phyloP scores from a whole-genome alignment of 2,888 invertebrate genomes.

The Noctua fimbriata region DNA sequence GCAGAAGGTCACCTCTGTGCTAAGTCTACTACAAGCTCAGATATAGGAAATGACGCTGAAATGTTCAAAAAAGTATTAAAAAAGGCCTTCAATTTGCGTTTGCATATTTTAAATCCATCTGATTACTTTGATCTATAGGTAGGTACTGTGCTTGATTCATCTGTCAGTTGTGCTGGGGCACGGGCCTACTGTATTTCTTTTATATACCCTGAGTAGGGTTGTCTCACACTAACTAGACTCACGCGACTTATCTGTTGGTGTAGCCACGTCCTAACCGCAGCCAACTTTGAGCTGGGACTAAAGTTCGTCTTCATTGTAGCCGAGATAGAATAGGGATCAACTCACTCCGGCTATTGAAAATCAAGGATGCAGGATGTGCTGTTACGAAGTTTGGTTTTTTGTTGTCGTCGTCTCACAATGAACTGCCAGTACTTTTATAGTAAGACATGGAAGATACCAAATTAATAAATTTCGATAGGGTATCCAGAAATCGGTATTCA shows the following conservation, averaged over 20 bases:
- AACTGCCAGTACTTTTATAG: background rate
- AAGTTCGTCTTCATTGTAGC: constrained; percentile 43
- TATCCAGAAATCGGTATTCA: background rate
- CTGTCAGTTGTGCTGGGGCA: background rate
- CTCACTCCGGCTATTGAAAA: constrained; percentile 43
- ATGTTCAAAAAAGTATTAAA: background rate
- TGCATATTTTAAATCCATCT: background rate
- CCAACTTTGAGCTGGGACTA: constrained; percentile 36
- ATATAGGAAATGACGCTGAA: background rate
- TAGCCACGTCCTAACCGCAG: constrained; percentile 22
- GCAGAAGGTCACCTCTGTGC: constrained; percentile 18
- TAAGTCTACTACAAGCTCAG: background rate
- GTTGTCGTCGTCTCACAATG: constrained; percentile 8
- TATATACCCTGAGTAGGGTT: background rate
- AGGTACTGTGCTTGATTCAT: background rate
- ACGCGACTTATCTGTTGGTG: constrained; percentile 28
- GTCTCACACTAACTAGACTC: constrained; percentile 3
- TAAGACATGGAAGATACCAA: background rate
- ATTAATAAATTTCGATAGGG: background rate
- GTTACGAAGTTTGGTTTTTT: constrained; percentile 30
- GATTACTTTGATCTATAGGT: background rate
- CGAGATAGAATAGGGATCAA: constrained; percentile 49
- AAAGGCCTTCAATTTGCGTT: background rate
- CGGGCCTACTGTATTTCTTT: background rate
- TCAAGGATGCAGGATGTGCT: constrained; percentile 22